Percentiles rank a stretch among this genome's conserved stretches.
Evolutionary conservation across 2,113 vertebrate species (phyloP).

Genomic region (Varanus salvator): DNA sequence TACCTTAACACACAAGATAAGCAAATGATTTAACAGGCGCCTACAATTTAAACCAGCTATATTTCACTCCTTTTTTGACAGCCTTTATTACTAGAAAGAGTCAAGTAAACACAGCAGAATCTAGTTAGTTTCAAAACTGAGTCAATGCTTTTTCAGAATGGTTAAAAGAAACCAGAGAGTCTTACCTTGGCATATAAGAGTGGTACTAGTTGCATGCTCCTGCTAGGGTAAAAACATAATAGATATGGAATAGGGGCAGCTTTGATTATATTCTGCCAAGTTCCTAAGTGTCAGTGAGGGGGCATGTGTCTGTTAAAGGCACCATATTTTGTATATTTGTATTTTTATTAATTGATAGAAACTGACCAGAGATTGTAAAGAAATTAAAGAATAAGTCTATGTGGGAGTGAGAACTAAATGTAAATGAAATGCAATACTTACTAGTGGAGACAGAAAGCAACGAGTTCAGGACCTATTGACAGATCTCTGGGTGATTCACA

Average conservation of each 20-base stretch:
- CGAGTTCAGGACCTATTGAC: too few species aligned
- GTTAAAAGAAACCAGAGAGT: background rate
- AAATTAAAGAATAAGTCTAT: background rate
- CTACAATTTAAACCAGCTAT: background rate
- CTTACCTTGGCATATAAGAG: background rate
- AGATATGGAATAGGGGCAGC: background rate
- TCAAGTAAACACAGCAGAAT: background rate
- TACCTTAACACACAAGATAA: background rate
- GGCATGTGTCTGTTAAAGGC: background rate
- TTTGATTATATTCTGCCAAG: background rate
- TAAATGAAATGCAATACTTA: background rate
- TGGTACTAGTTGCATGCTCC: too few species aligned
- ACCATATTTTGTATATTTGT: too few species aligned
- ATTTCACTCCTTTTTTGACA: background rate
- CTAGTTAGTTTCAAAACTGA: background rate
- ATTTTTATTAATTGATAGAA: too few species aligned
- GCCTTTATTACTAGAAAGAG: background rate
- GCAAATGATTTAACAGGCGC: too few species aligned
- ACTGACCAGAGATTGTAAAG: too few species aligned
- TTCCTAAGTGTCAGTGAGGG: background rate
- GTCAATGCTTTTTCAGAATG: background rate
- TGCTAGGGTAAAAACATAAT: background rate
- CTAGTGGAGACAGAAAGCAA: background rate
- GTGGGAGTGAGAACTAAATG: background rate
- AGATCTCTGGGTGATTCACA: too few species aligned